Evolutionary conservation across 2,888 invertebrate genomes (phyloP), one percentile per base, ranked within the genome.

Genomic region (Apodemia duryi): DNA sequence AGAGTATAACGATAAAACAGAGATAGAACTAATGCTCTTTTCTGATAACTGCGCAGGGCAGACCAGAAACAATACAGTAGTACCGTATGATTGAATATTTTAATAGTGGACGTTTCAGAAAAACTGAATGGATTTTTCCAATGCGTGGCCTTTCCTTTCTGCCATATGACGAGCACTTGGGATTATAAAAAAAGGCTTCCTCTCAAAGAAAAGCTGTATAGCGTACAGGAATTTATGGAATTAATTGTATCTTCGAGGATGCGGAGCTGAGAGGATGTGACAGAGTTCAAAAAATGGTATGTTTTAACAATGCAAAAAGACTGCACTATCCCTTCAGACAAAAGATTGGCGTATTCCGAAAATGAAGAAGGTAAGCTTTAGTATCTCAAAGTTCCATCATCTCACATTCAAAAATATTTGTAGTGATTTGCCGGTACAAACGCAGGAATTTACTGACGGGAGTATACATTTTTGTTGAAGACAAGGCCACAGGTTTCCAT

Each of bases 31-130:
- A 51, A 51, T 13, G 51, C 52, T 28, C 52, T 52, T 52, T 52
- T 52, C 52, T 52, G 52, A 52, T 52, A 52, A 52, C 52, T 52
- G 52, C 52, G 28, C 52, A 52, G 52, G 52, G 21, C 52, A 54
- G 28, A 29, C 7, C 29, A 54, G 9, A 28, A 54, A 29, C 9
- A 54, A 54, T 54, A 54, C 54, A 29, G 6, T 9, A 29, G 54
- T 54, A 21, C 21, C 21, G 21, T 21, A 54, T 29, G 29, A 54
- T 9, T 54, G 54, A 54, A 54, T 10, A 54, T 54, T 29, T 54
- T 28, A 10, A 54, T 9, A 54, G 54, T 9, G 54, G 28, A 10
- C 43, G 43, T 43, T 43, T 43, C 2, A 43, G 43, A 43, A 43
- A 43, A 10, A 43, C 10, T 3, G 10, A 43, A 43, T 10, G 10